Evolutionary conservation across 2,113 vertebrate species (phyloP).

Genomic region (Propithecus coquereli): DNA sequence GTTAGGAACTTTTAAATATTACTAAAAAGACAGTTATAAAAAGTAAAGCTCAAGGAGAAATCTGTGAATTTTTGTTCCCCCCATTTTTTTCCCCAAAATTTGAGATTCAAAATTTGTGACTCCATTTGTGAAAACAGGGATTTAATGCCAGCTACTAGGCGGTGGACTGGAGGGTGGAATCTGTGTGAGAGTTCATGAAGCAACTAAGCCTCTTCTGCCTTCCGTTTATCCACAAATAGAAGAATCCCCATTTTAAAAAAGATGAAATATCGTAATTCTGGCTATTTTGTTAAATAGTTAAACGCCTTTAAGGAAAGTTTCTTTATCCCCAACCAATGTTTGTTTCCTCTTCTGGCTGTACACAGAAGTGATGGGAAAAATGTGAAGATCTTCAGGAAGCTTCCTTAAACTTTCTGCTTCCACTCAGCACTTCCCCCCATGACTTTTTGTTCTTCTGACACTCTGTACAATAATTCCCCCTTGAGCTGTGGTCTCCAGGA

Average conservation of each 20-base stretch:
- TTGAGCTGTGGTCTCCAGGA: neutral
- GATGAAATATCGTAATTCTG: neutral
- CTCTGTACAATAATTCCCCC: neutral
- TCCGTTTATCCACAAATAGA: neutral
- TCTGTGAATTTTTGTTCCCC: neutral
- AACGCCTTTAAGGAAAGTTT: neutral
- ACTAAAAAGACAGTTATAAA: neutral
- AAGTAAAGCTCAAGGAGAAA: neutral
- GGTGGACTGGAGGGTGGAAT: neutral
- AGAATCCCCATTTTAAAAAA: neutral
- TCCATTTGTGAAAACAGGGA: neutral
- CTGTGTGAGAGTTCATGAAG: neutral
- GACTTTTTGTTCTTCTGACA: neutral
- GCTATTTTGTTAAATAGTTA: neutral
- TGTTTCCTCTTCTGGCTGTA: neutral
- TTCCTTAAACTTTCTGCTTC: neutral
- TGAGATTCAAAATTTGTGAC: neutral
- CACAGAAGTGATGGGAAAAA: neutral
- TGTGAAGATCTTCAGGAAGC: neutral
- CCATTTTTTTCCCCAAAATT: neutral
- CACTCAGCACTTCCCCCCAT: rapidly evolving
- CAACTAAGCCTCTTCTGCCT: neutral
- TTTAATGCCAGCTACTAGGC: neutral
- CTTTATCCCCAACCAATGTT: neutral
- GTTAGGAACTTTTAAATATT: neutral